phyloP scores from a whole-genome alignment of 2,113 vertebrate genomes.

The Scortum barcoo region DNA sequence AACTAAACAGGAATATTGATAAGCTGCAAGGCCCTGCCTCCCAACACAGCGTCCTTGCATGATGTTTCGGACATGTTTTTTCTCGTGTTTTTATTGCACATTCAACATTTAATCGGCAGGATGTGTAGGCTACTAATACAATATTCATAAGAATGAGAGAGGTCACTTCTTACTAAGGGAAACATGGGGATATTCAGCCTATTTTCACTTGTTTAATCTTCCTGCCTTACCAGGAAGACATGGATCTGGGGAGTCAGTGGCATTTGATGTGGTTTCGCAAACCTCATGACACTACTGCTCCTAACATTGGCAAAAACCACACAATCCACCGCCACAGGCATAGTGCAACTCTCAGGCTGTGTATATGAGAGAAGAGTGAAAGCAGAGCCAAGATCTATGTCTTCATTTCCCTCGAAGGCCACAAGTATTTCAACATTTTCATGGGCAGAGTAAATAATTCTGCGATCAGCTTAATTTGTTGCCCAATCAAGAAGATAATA shows the following conservation, averaged over 20 bases:
- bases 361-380: background rate
- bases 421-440: slow-evolving; percentile 7
- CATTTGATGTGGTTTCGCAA: slow-evolving; percentile 62
- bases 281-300: slow-evolving; percentile 47
- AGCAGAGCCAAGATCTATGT: slow-evolving; percentile 11
- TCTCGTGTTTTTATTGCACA: slow-evolving; percentile 23
- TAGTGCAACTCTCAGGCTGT: slow-evolving; percentile 32
- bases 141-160: slow-evolving; percentile 17
- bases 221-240: slow-evolving; percentile 47
- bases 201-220: slow-evolving; percentile 47
- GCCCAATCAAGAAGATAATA: slow-evolving; percentile 53
- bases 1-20: slow-evolving; percentile 73
- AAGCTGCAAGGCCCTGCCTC: slow-evolving; percentile 45
- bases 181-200: slow-evolving; percentile 14
- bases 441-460: slow-evolving; percentile 10
- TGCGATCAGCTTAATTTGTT: slow-evolving; percentile 22
- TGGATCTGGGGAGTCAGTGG: slow-evolving; percentile 35
- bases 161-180: slow-evolving; percentile 32
- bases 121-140: slow-evolving; percentile 12
- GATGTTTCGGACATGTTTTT: slow-evolving; percentile 35
- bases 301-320: slow-evolving; percentile 30
- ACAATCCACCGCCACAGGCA: slow-evolving; percentile 28
- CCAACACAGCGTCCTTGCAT: slow-evolving; percentile 30
- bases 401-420: background rate
- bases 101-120: background rate